phyloP scores from a whole-genome alignment of 2,888 invertebrate genomes.

The Drosophila putrida region DNA sequence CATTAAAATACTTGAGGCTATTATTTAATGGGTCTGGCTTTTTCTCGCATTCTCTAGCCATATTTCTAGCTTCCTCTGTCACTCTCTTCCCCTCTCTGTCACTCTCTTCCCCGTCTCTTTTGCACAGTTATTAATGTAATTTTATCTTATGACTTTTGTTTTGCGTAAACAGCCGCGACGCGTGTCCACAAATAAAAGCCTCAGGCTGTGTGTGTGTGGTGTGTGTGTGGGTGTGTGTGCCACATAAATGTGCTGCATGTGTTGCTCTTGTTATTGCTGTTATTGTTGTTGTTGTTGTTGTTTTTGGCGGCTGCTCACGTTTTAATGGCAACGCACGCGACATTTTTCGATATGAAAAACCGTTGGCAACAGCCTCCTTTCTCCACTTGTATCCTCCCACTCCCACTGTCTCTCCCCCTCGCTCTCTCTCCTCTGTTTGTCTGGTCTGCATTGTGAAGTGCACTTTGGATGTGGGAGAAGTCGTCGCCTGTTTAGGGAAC shows the following conservation, averaged over 20 bases:
- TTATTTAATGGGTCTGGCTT: too few species aligned
- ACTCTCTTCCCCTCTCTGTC: neutral
- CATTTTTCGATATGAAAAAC: constrained; percentile 58
- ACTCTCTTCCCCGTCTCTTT: neutral
- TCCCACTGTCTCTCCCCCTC: too few species aligned
- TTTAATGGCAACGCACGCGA: constrained; percentile 75
- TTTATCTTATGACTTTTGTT: constrained; percentile 80
- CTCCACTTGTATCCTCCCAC: too few species aligned
- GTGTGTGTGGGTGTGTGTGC: constrained; percentile 26
- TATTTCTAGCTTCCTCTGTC: neutral
- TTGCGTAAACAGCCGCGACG: constrained; percentile 66
- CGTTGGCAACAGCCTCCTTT: constrained; percentile 16
- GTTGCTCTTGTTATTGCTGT: constrained; percentile 20
- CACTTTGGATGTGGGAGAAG: constrained; percentile 38
- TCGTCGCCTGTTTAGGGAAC: constrained; percentile 33
- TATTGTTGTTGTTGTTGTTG: constrained; percentile 20
- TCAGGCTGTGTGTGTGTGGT: constrained; percentile 8
- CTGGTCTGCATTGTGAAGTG: constrained; percentile 50
- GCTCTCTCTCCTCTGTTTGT: neutral
- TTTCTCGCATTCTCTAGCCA: too few species aligned
- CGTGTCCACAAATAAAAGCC: constrained; percentile 59
- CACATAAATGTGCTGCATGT: constrained; percentile 44
- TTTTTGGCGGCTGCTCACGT: constrained; percentile 50
- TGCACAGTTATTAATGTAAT: constrained; percentile 77
- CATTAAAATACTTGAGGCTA: too few species aligned